Percentiles rank a stretch among this genome's conserved stretches.
Evolutionary conservation across 1,140 invertebrate species (phyloP).

Genomic region (Wiebesia pumilae): DNA sequence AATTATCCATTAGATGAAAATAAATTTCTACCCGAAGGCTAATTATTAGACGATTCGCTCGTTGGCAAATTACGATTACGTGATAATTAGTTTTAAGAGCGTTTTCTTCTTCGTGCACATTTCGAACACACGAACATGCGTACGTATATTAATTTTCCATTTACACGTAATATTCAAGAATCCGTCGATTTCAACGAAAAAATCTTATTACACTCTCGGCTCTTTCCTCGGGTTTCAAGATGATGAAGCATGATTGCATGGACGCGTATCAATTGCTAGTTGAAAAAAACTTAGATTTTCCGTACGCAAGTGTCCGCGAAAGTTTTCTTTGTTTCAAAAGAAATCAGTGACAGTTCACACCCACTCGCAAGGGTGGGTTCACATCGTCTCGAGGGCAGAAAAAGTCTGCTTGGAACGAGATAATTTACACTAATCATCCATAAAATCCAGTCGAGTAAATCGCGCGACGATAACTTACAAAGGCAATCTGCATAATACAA

Average conservation of each 20-base stretch:
- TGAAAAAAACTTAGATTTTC: not conserved
- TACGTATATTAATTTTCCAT: too few relatives aligned
- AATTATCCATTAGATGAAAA: too few relatives aligned
- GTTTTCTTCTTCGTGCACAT: too few relatives aligned
- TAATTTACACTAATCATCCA: constrained; percentile 48
- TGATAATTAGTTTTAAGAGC: too few relatives aligned
- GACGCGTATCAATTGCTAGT: not conserved
- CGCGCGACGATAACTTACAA: constrained; percentile 21
- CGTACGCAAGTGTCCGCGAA: not conserved
- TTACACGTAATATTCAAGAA: too few relatives aligned
- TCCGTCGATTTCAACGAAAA: too few relatives aligned
- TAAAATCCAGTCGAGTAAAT: constrained; percentile 28
- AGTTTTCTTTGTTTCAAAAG: constrained; percentile 29
- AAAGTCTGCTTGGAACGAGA: not conserved
- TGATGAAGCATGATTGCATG: not conserved
- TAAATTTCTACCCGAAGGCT: too few relatives aligned
- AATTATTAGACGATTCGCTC: too few relatives aligned
- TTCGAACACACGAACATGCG: too few relatives aligned
- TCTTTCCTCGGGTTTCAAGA: not conserved
- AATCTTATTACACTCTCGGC: too few relatives aligned
- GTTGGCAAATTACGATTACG: too few relatives aligned
- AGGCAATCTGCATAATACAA: constrained; percentile 29
- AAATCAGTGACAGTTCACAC: not conserved
- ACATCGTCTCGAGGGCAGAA: not conserved
- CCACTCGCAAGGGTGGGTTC: not conserved